phyloP scores from a whole-genome alignment of 2,888 invertebrate genomes.

The Perizoma flavofasciatum region DNA sequence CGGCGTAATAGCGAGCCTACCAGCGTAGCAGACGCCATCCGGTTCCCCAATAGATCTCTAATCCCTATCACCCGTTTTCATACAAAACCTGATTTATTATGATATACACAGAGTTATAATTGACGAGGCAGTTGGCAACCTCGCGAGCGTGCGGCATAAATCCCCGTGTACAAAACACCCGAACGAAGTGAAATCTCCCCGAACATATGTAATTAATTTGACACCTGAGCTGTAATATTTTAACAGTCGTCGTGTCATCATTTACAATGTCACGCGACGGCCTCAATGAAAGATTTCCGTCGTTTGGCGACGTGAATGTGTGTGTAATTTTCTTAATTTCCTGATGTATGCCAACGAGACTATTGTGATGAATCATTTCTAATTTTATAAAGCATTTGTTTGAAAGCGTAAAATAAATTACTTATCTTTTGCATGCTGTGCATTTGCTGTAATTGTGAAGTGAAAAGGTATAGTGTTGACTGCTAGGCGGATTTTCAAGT shows the following conservation, averaged over 20 bases:
- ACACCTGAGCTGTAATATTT: constrained; percentile 50
- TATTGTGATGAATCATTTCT: neutral
- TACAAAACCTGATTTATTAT: constrained; percentile 32
- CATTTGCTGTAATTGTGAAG: constrained; percentile 41
- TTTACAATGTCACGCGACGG: constrained; percentile 25
- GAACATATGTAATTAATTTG: constrained; percentile 60
- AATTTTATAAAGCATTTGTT: neutral
- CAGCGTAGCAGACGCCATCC: too few species aligned
- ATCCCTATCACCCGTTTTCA: neutral
- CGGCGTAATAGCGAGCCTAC: too few species aligned
- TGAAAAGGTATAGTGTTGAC: constrained; percentile 29
- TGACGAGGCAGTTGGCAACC: constrained; percentile 53
- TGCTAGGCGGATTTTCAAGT: neutral
- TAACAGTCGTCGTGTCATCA: constrained; percentile 35
- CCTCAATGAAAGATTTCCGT: constrained; percentile 22
- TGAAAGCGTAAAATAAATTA: too few species aligned
- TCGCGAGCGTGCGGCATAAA: constrained; percentile 63
- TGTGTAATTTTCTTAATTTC: constrained; percentile 17
- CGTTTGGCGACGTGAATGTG: constrained; percentile 17
- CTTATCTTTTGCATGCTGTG: constrained; percentile 14
- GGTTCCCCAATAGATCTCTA: too few species aligned
- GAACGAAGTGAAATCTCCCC: constrained; percentile 52
- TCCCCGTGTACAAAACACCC: constrained; percentile 58
- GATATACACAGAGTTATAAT: constrained; percentile 57
- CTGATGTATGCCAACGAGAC: neutral